Conservation (phyloP, 2,888 invertebrate species). For the Drosophila neotestacea region DNA sequence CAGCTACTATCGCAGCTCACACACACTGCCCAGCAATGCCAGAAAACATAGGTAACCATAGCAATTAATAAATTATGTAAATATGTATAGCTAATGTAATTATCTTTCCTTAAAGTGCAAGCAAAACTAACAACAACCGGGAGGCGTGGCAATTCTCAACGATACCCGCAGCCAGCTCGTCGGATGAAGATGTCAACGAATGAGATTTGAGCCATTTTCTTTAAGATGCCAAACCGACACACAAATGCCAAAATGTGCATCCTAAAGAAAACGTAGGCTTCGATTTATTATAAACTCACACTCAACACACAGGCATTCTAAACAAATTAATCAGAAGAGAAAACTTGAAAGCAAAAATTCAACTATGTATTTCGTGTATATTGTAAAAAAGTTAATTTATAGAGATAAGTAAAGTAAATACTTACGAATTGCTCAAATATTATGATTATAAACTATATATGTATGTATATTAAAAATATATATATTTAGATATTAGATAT, state of each 20-base stretch:
- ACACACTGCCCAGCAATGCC: constrained; percentile 89
- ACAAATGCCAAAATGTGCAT: constrained; percentile 48
- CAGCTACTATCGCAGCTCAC: constrained; percentile 88
- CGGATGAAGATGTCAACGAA: constrained; percentile 85
- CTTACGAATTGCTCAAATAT: constrained; percentile 26
- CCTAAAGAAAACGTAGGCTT: constrained; percentile 78
- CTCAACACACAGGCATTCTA: constrained; percentile 9
- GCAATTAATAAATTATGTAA: no score
- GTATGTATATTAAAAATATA: constrained; percentile 9
- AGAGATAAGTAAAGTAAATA: constrained; percentile 21
- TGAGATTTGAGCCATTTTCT: constrained; percentile 86
- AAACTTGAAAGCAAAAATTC: constrained; percentile 7
- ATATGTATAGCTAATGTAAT: constrained; percentile 60
- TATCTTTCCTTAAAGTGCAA: constrained; percentile 80
- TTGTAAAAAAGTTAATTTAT: constrained; percentile 25
- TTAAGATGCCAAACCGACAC: constrained; percentile 71
- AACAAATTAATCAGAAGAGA: constrained; percentile 10
- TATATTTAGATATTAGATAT: constrained; percentile 29
- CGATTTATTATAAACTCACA: constrained; percentile 6
- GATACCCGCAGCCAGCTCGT: constrained; percentile 87
- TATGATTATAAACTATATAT: constrained; percentile 11
- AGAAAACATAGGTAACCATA: constrained; percentile 84
- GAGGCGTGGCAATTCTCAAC: constrained; percentile 88
- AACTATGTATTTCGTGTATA: constrained; percentile 22
- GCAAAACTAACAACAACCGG: constrained; percentile 86